These are phyloP conservation scores for Tauraco hartlaubi DNA, from an alignment of 2,797 vertebrate species.

Conservation along the genomic window DNA sequence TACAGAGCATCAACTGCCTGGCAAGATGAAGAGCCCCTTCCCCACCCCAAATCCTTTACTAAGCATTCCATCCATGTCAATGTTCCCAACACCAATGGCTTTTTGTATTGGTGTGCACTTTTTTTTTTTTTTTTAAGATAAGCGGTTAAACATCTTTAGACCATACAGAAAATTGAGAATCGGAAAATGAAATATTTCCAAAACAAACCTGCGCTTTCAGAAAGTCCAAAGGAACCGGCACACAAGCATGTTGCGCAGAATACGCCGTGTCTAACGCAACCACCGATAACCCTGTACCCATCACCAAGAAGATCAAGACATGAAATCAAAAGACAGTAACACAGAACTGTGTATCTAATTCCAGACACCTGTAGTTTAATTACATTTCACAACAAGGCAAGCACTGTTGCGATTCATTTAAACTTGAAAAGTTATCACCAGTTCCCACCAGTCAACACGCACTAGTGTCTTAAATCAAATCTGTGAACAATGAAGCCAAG, in stretches of 20 bases:
- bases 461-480: constrained; percentile 74
- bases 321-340: constrained; percentile 10
- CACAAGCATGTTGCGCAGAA: not conserved
- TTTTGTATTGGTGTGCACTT: not conserved
- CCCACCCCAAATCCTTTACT: constrained; percentile 28
- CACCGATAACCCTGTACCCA: not conserved
- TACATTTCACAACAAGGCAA: constrained; percentile 76
- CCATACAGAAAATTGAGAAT: constrained; percentile 52
- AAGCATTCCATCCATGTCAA: constrained; percentile 4
- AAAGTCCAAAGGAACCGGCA: constrained; percentile 52
- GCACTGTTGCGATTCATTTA: constrained; percentile 63
- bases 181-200: constrained; percentile 32
- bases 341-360: constrained; percentile 47
- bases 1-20: not conserved
- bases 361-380: constrained; percentile 73
- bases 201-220: constrained; percentile 67
- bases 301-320: not conserved
- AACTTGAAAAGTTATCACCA: constrained; percentile 67
- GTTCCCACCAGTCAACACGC: constrained; percentile 37
- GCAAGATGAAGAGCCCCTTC: not conserved
- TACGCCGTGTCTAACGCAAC: not conserved
- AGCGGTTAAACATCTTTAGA: constrained; percentile 67
- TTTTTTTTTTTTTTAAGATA: not conserved
- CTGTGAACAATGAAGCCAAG: constrained; percentile 73
- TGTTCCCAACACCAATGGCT: not conserved